These are phyloP conservation scores for Butorides virescens DNA, from an alignment of 2,113 vertebrate species.

Conservation along the genomic window DNA sequence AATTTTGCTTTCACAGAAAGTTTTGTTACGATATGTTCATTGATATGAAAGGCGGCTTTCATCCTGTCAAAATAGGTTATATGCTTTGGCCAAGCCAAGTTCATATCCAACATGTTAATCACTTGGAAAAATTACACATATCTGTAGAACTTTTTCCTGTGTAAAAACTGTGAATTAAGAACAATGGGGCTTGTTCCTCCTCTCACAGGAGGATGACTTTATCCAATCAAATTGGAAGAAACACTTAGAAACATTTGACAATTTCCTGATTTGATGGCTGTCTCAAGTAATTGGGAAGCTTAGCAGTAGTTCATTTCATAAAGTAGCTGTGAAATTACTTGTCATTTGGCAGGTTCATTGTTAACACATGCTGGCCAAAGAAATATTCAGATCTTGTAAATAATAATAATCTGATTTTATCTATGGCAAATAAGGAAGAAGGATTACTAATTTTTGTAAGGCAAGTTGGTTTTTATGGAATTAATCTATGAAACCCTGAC, in stretches of 20 bases:
- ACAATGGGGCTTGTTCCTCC: not conserved
- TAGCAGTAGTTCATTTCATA: not conserved
- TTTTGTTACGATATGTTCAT: accelerated
- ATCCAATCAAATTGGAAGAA: not conserved
- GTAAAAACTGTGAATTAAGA: not conserved
- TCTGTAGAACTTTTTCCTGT: not conserved
- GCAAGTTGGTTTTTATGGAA: not conserved
- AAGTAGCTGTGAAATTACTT: not conserved
- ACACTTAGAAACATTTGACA: not conserved
- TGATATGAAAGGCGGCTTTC: not conserved
- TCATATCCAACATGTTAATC: not conserved
- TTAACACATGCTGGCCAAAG: not conserved
- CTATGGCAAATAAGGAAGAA: not conserved
- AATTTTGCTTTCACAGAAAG: not conserved
- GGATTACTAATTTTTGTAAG: not conserved
- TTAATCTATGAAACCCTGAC: not conserved
- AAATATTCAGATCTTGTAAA: not conserved
- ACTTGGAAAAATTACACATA: not conserved
- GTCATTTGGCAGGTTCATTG: not conserved
- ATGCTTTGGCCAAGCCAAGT: not conserved
- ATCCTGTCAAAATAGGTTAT: not conserved
- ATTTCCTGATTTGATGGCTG: not conserved
- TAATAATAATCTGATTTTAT: not conserved
- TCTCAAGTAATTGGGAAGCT: not conserved
- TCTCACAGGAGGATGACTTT: not conserved